Evolutionary conservation across 2,113 vertebrate genomes (phyloP), one percentile per base, ranked within the genome.

Genomic region (Peucedramus taeniatus): DNA sequence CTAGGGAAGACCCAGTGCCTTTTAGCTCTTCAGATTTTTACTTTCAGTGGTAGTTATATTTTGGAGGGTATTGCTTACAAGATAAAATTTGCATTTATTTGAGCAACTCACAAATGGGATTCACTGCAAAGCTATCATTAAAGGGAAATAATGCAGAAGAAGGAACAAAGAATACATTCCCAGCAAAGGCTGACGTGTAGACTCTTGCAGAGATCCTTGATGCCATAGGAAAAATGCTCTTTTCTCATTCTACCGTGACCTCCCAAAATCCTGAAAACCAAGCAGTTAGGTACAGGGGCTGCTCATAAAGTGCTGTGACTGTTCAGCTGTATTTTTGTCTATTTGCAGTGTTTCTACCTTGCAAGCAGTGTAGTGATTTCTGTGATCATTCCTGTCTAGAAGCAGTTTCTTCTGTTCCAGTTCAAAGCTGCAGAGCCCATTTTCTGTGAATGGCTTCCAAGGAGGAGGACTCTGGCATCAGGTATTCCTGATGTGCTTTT

Each of bases 41-140:
- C 81, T 96, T 94, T 83, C 61, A 87, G n/a, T 64, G 44, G 35
- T 65, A 89, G 59, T 78, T 91, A 39, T 86, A 33, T 94, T 90
- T 91, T 91, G 79, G 65, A 78, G 68, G 63, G 56, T 93, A 83
- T 96, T 91, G 80, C 85, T 94, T 89, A 65, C 79, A 49, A 76
- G 66, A 92, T 80, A 86, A 91, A 87, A 96, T 97, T 93, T 97
- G 71, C 90, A 95, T 96, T 96, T 88, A 65, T 97, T 94, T 86
- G 69, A 95, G 80, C 69, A 95, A 39, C 56, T 50, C 72, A 72
- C 30, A 47, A 96, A 93, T 78, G 57, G 59, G 39, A 90, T 89
- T 92, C 45, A 21, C 49, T 64, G 68, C 94, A 96, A 96, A 97
- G 85, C 81, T 95, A 42, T 96, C 80, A 94, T 96, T 97, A 95